Base-by-base conservation (phyloP, 2,113 vertebrate species). In the Gymnorhina tibicen region DNA sequence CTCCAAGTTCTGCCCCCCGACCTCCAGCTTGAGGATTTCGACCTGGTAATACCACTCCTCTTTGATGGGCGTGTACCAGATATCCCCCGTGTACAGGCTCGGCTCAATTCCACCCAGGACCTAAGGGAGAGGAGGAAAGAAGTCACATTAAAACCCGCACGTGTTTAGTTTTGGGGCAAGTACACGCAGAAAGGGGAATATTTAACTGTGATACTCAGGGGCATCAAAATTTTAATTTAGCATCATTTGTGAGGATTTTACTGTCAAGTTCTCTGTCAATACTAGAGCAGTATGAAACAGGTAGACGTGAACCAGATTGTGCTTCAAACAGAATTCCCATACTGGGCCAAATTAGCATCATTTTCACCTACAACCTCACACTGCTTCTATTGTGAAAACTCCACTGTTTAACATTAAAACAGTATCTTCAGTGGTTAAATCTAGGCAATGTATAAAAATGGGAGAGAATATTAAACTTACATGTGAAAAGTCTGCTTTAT, bases 41-140 rank as follows among this genome's bases (percentile, higher is more conserved):
- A 99, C 98, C 89, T 99, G 99, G 91, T 99, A 99, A 93, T 99
- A 99, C 99, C 99, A 99, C 91, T 99, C 99, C 92, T 99, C 98
- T 53, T 98, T 97, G 74, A 99, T 98, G 1, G 99, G 99, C 21
- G 99, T 99, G 92, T 99, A 99, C 99, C 99, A 99, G 91, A 99
- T 97, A 20, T 98, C 97, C 74, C 99, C 99, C 4, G 8, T 97
- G 94, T 99, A 99, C 81, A 99, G 93, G 19, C 97, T 98, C 9
- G 99, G 98, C 91, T 99, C 99, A 50, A 98, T 96, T 20, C 99
- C 99, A 87, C 99, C 99, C 97, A 99, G 97, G 77, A 99, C 97
- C 99, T 99, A 62, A 91, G 49, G 49, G 44, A 49, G 56, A 76
- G 66, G 41, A 41, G 46, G 89, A 52, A 83, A 52, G 11, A 68